A percentile compares a stretch with the other conserved stretches of the same genome.
These are phyloP conservation scores for Heptranchias perlo DNA, from an alignment of 2,113 vertebrate genomes.

Conservation along the genomic window DNA sequence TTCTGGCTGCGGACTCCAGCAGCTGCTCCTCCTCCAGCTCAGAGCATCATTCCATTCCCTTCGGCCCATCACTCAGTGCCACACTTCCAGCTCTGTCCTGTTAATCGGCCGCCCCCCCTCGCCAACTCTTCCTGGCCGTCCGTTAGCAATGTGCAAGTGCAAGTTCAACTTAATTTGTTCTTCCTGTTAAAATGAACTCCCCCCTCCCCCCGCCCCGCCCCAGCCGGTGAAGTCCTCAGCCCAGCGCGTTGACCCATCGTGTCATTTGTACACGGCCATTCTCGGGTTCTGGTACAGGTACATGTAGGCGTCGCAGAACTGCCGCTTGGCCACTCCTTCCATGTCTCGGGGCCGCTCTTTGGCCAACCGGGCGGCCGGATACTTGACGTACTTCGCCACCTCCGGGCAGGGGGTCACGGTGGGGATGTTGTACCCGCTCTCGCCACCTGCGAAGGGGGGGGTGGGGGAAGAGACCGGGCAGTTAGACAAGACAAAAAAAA, in stretches of 20 bases:
- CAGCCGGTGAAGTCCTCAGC: no score
- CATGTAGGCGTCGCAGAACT: slow-evolving; percentile 86
- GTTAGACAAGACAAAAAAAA: neutral
- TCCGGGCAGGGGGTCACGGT: slow-evolving; percentile 67
- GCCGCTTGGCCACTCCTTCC: slow-evolving; percentile 78
- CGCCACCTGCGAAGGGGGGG: no score
- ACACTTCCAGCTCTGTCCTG: no score
- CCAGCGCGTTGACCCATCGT: neutral
- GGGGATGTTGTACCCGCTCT: slow-evolving; percentile 76
- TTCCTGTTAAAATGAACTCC: neutral
- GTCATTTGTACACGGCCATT: slow-evolving; percentile 73
- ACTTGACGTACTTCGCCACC: slow-evolving; percentile 65
- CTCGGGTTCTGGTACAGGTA: slow-evolving; percentile 77
- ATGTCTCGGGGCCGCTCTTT: slow-evolving; percentile 66
- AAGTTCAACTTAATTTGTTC: neutral
- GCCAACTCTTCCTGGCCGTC: neutral
- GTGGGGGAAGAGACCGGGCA: neutral
- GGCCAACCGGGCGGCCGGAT: slow-evolving; percentile 61
- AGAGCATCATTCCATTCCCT: no score
- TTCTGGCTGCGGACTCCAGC: no score
- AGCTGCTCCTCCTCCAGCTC: neutral
- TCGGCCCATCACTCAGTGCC: no score
- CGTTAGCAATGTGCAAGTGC: neutral
- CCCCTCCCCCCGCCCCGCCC: neutral
- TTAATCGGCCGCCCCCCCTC: no score